Percentiles rank a stretch among this genome's conserved stretches.
These are phyloP conservation scores for Emys orbicularis DNA, from an alignment of 2,797 vertebrate species.

Conservation along the genomic window DNA sequence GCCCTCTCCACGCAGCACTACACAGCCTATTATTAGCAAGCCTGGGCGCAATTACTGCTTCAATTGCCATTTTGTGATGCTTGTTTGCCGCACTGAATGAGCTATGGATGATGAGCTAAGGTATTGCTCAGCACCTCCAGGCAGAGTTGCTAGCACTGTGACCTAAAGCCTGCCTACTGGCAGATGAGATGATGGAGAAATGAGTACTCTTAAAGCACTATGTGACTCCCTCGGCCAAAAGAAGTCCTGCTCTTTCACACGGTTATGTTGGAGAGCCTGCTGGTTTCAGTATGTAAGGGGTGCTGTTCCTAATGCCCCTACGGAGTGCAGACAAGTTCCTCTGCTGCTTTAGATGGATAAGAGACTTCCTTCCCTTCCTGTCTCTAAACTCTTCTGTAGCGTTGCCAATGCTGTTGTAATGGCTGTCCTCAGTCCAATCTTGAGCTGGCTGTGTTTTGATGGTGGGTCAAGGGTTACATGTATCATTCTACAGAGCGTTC, in stretches of 20 bases:
- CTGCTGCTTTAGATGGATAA: not conserved
- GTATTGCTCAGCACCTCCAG: not conserved
- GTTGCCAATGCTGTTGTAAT: not conserved
- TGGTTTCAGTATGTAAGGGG: fast-evolving
- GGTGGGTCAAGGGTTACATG: not conserved
- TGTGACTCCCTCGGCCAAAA: not conserved
- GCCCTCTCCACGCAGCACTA: not conserved
- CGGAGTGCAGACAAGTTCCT: not conserved
- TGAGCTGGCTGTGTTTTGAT: not conserved
- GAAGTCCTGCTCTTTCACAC: not conserved
- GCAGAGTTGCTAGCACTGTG: fast-evolving
- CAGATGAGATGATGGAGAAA: fast-evolving
- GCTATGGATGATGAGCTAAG: not conserved
- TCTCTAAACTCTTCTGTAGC: not conserved
- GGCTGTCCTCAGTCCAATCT: not conserved
- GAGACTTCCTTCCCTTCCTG: not conserved
- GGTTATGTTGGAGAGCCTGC: not conserved
- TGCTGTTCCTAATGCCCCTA: not conserved
- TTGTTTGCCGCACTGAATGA: not conserved
- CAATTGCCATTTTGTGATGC: not conserved
- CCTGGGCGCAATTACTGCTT: not conserved
- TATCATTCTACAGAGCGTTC: not conserved
- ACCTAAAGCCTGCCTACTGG: not conserved
- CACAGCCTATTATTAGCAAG: not conserved
- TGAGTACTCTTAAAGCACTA: fast-evolving